Base-by-base conservation (phyloP, 2,113 vertebrate species). In the Columba livia region DNA sequence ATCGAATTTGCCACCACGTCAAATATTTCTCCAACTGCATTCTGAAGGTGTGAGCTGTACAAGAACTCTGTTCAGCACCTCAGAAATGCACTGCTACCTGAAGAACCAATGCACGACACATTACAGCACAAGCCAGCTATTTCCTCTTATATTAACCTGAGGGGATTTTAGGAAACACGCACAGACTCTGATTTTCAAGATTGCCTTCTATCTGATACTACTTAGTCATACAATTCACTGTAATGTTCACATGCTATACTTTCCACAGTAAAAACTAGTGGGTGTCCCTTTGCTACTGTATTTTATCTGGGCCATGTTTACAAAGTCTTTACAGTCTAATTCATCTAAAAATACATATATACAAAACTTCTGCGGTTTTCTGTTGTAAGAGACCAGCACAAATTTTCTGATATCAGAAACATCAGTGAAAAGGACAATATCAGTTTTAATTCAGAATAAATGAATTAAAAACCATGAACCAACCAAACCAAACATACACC, bases 141-240 rank as follows among this genome's bases (percentile, higher is more conserved):
- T 89, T 94, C 84, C 78, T 84, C 51, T 62, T 78, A 71, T 29
- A 84, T 91, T 40, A 93, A 62, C 48, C 65, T 60, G 48, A 72
- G 29, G 73, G 53, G 38, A 34, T 67, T 92, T 82, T 56, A 79
- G 69, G 61, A 79, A 94, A 85, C 29, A 51, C 7, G 42, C 60
- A 90, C 3, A 74, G 60, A 36, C 11, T 65, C 58, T 50, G 21
- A 14, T 54, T 78, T 93, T 58, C 48, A 58, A 26, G 53, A 82
- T 0, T 65, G 25, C 12, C 20, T 88, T 70, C 56, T 57, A 48
- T 25, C 40, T 57, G 47, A 56, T 40, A 70, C 6, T 25, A 48
- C n/a, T 73, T 86, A 61, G 17, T 58, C 15, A 23, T 17, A 44
- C 25, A 80, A 61, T 38, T 77, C 64, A 57, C 21, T 34, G 15